Conservation (phyloP, 2,113 vertebrate genomes). For the Muscicapa adusta region DNA sequence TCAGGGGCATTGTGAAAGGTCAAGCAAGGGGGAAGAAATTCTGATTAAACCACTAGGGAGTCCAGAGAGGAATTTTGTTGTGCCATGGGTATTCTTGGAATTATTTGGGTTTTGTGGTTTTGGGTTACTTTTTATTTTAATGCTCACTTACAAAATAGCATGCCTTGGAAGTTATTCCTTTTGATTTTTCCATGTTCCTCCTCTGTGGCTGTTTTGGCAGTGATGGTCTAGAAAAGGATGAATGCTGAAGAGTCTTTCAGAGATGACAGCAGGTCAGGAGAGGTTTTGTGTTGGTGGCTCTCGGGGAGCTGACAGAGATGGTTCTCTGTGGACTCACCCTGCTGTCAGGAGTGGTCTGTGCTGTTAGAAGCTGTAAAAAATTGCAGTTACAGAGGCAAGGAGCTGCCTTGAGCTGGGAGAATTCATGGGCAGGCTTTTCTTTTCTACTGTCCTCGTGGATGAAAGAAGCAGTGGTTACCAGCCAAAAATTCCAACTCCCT, state of each 20-base stretch:
- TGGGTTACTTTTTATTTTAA: neutral
- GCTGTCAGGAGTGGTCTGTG: neutral
- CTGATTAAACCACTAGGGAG: neutral
- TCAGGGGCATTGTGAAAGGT: neutral
- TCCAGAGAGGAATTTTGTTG: neutral
- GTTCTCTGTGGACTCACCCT: neutral
- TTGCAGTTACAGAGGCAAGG: neutral
- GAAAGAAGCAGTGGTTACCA: neutral
- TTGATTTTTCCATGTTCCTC: neutral
- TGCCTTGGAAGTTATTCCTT: neutral
- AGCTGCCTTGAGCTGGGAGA: neutral
- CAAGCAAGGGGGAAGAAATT: slow-evolving; percentile 1
- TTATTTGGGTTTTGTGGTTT: neutral
- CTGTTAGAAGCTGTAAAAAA: neutral
- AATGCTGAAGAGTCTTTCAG: neutral
- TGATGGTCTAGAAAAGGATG: neutral
- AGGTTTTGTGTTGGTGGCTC: neutral
- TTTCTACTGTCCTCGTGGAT: rapidly evolving
- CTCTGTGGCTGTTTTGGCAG: neutral
- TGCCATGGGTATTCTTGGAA: neutral
- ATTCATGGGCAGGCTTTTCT: neutral
- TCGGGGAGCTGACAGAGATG: neutral
- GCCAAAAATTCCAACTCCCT: neutral
- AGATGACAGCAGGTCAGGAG: rapidly evolving
- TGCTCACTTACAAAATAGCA: neutral